Evolutionary conservation across 2,113 vertebrate species (phyloP).

Genomic region (Echinops telfairi): DNA sequence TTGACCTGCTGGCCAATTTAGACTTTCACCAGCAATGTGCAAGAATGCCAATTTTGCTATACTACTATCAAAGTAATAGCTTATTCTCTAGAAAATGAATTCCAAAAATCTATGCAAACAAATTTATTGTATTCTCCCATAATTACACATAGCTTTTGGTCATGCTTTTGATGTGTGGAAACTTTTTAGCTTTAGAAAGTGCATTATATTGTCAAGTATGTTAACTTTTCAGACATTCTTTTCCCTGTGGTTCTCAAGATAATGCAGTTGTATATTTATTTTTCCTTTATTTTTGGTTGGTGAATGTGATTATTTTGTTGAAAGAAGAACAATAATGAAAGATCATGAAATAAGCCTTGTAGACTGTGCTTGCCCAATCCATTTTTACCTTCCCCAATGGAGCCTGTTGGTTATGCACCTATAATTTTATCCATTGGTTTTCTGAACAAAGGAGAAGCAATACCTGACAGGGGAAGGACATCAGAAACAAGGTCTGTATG

Average conservation of each 20-base stretch:
- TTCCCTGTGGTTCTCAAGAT: neutral
- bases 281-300: neutral
- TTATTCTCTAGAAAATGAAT: too few species aligned
- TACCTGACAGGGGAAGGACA: too few species aligned
- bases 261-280: neutral
- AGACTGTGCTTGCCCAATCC: neutral
- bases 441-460: too few species aligned
- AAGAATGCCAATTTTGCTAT: neutral
- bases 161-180: neutral
- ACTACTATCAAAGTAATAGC: neutral
- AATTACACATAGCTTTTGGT: neutral
- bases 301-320: neutral
- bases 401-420: neutral
- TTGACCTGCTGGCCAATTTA: neutral
- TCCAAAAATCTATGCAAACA: neutral
- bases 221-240: too few species aligned
- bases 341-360: neutral
- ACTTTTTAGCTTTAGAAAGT: slow-evolving; percentile 17
- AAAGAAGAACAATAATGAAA: slow-evolving; percentile 43
- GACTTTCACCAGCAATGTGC: neutral
- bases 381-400: neutral
- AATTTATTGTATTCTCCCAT: neutral
- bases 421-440: neutral
- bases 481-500: neutral
- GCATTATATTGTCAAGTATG: too few species aligned